Evolutionary conservation across 2,797 vertebrate species (phyloP).

Genomic region (Enteromius argenteus): DNA sequence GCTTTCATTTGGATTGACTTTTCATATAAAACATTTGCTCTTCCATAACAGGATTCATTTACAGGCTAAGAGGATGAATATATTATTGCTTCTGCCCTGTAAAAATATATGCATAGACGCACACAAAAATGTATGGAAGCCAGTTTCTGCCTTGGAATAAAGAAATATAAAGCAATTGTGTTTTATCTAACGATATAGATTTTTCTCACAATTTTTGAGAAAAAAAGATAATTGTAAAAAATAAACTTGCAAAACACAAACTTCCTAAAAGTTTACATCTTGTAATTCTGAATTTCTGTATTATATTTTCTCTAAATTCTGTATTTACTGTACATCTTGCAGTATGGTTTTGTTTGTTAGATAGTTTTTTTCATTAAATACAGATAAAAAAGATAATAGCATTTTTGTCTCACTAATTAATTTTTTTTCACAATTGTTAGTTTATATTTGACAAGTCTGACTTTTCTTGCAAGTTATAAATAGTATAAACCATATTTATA

Average conservation of each 20-base stretch:
- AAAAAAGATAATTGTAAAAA: too few species aligned
- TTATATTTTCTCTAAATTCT: neutral
- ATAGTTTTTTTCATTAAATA: neutral
- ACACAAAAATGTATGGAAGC: neutral
- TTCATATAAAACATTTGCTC: neutral
- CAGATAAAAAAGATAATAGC: too few species aligned
- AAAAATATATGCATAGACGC: neutral
- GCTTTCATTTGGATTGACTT: conserved; percentile 9
- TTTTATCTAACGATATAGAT: neutral
- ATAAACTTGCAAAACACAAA: neutral
- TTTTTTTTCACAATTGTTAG: neutral
- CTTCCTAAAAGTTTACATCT: neutral
- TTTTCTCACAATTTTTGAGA: too few species aligned
- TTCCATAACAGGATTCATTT: conserved; percentile 19
- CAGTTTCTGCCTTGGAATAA: neutral
- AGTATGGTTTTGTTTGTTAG: neutral
- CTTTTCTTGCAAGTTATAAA: neutral
- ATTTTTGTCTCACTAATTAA: neutral
- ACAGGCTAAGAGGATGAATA: conserved; percentile 7
- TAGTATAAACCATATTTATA: neutral
- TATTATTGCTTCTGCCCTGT: conserved; percentile 8
- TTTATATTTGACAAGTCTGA: neutral
- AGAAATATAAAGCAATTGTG: neutral
- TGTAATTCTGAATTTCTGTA: neutral
- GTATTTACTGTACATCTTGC: neutral